Percentiles rank a stretch among this genome's conserved stretches.
phyloP scores from a whole-genome alignment of 2,113 vertebrate species.

The Pedetes capensis region DNA sequence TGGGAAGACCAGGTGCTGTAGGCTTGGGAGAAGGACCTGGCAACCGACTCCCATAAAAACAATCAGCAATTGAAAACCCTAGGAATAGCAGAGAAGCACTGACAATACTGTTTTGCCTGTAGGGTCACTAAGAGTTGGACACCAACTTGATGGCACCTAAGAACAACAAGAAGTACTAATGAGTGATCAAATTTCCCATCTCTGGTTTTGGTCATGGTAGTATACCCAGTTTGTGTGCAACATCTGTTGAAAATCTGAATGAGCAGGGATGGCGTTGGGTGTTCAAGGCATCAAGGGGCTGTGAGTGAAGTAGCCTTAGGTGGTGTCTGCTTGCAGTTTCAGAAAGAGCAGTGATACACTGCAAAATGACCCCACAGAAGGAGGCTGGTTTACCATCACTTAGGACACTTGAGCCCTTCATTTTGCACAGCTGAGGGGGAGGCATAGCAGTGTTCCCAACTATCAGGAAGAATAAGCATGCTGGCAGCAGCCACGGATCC shows the following conservation, averaged over 20 bases:
- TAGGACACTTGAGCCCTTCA: background rate
- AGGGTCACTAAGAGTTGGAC: no score
- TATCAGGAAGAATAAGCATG: background rate
- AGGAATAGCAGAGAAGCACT: no score
- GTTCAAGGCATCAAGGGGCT: background rate
- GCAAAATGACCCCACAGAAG: background rate
- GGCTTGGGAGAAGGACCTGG: no score
- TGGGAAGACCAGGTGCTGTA: no score
- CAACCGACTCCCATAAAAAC: no score
- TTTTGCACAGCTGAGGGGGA: background rate
- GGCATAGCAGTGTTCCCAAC: slow-evolving; percentile 34
- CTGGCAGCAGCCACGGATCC: slow-evolving; percentile 29
- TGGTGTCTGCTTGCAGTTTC: background rate
- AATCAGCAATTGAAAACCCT: no score
- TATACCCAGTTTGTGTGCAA: background rate
- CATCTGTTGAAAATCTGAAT: background rate
- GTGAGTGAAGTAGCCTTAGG: background rate
- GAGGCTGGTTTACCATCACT: background rate
- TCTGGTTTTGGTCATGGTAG: background rate
- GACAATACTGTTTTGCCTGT: no score
- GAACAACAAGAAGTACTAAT: no score
- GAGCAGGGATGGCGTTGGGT: background rate
- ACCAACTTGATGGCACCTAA: no score
- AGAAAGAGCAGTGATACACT: background rate
- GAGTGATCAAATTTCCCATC: no score